Conservation (phyloP, 2,113 vertebrate genomes). For the Ptilonorhynchus violaceus region DNA sequence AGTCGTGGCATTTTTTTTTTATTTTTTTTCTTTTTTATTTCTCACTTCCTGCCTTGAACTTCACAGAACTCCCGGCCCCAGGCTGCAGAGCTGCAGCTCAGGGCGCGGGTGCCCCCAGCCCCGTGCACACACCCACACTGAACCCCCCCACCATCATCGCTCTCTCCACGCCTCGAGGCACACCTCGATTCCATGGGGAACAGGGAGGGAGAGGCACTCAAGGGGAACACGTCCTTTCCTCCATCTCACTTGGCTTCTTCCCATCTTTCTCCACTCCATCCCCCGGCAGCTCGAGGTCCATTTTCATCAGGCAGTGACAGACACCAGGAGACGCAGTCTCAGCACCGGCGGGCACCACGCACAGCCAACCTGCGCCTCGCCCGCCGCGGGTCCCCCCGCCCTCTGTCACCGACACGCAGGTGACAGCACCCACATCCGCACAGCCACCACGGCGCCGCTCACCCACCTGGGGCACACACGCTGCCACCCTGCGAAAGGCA, state of each 20-base stretch:
- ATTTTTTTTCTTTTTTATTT: neutral
- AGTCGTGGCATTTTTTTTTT: neutral
- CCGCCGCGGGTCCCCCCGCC: accelerated
- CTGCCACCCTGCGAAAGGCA: neutral
- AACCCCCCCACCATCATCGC: neutral
- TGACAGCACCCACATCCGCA: neutral
- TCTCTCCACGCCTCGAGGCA: neutral
- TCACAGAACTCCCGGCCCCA: neutral
- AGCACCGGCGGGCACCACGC: accelerated
- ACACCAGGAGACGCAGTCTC: neutral
- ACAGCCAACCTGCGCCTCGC: neutral
- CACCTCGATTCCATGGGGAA: neutral
- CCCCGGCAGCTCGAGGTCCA: neutral
- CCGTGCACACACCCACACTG: accelerated
- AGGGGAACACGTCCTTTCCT: neutral
- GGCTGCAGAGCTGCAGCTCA: neutral
- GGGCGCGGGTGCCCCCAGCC: neutral
- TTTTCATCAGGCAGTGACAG: slow-evolving; percentile 38
- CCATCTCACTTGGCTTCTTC: neutral
- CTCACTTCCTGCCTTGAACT: slow-evolving; percentile 55
- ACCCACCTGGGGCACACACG: neutral
- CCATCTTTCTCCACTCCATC: neutral
- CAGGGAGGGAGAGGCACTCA: neutral
- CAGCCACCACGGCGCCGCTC: neutral
- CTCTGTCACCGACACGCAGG: neutral